Conservation (phyloP, 2,797 vertebrate species). For the Remorina albescens region DNA sequence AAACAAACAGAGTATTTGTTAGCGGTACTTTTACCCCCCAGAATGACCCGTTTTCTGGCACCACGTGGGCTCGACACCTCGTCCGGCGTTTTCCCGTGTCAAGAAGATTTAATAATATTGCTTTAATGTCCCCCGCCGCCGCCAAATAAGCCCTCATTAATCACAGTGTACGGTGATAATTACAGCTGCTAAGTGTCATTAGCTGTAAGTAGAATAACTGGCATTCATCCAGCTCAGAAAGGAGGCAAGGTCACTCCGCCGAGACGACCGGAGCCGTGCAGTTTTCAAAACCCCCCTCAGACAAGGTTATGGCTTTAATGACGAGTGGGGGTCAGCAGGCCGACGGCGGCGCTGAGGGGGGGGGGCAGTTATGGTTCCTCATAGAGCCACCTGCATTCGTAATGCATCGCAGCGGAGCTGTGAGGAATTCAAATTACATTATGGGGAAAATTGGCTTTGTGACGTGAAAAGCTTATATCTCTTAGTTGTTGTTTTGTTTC, state of each 20-base stretch:
- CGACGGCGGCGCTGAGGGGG: not conserved
- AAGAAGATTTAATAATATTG: conserved; percentile 51
- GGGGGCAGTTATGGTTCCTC: conserved; percentile 4
- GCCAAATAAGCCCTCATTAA: conserved; percentile 56
- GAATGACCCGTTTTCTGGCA: conserved; percentile 17
- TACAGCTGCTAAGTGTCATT: conserved; percentile 63
- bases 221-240: conserved; percentile 45
- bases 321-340: conserved; percentile 18
- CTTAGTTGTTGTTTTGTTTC: too few relatives aligned
- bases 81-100: conserved; percentile 10
- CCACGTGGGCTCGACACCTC: conserved; percentile 9
- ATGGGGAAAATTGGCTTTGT: not conserved
- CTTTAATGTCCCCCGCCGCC: conserved; percentile 23
- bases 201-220: conserved; percentile 54
- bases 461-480: not conserved
- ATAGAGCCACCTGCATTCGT: not conserved
- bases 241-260: conserved; percentile 61
- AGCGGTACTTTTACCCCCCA: not conserved
- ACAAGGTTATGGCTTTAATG: conserved; percentile 38
- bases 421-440: not conserved
- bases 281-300: conserved; percentile 6
- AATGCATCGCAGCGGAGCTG: not conserved
- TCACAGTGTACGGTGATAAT: conserved; percentile 50
- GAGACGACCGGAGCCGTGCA: conserved; percentile 16
- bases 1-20: conserved; percentile 27